Evolutionary conservation across 2,113 vertebrate genomes (phyloP).

Genomic region (Megaceryle maxima): DNA sequence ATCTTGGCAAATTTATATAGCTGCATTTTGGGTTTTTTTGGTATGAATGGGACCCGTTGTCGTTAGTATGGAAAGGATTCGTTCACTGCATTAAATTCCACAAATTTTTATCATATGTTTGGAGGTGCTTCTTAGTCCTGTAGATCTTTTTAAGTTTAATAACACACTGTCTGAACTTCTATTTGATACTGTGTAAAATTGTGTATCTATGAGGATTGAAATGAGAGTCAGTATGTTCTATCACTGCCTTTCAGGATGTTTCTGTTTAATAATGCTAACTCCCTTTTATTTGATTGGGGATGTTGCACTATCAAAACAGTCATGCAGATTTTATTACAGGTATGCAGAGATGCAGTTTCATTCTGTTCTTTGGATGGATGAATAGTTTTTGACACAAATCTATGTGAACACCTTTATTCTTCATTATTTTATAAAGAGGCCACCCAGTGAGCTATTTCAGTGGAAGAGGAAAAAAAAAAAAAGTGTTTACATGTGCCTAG

Average conservation of each 20-base stretch:
- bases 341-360: neutral
- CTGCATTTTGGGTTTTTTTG: neutral
- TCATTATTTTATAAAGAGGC: neutral
- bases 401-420: neutral
- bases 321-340: constrained; percentile 38
- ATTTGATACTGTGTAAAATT: neutral
- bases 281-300: constrained; percentile 35
- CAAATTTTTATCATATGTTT: neutral
- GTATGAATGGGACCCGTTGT: neutral
- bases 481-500: neutral
- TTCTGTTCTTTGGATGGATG: neutral
- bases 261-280: constrained; percentile 3
- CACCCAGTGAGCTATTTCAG: neutral
- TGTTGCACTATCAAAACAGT: neutral
- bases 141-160: neutral
- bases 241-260: neutral
- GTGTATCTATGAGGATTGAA: neutral
- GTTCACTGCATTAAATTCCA: neutral
- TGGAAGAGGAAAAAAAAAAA: neutral
- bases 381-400: neutral
- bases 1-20: neutral
- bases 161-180: neutral
- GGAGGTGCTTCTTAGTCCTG: neutral
- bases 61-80: neutral
- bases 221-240: neutral